Conservation (phyloP, 2,113 vertebrate genomes). For the Oncorhynchus tshawytscha region DNA sequence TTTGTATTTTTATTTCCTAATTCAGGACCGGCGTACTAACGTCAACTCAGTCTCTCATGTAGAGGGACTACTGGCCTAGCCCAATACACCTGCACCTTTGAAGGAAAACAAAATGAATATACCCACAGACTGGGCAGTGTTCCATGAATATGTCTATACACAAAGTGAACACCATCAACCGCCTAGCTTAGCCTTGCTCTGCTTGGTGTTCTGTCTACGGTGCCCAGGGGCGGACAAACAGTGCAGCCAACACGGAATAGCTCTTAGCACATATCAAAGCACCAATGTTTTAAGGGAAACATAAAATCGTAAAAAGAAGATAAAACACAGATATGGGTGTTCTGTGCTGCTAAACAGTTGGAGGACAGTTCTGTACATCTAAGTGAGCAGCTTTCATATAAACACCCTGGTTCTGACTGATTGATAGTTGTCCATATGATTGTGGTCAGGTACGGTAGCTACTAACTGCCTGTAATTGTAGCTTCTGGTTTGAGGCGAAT, state of each 20-base stretch:
- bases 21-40: slow-evolving; percentile 62
- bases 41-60: slow-evolving; percentile 45
- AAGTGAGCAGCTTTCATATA: slow-evolving; percentile 12
- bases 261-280: slow-evolving; percentile 23
- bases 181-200: background rate
- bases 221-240: slow-evolving; percentile 17
- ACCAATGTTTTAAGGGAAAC: slow-evolving; percentile 19
- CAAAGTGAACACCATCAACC: slow-evolving; percentile 14
- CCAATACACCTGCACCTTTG: background rate
- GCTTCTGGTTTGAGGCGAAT: slow-evolving; percentile 24
- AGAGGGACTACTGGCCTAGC: background rate
- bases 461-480: slow-evolving; percentile 30
- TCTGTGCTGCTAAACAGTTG: background rate
- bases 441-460: slow-evolving; percentile 40
- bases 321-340: background rate
- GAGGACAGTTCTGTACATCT: slow-evolving; percentile 14
- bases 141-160: slow-evolving; percentile 13
- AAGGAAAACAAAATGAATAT: background rate
- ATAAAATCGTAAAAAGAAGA: background rate
- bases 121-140: slow-evolving; percentile 16
- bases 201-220: slow-evolving; percentile 10
- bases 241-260: slow-evolving; percentile 7
- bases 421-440: slow-evolving; percentile 25
- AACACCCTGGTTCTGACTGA: slow-evolving; percentile 8
- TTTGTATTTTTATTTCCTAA: slow-evolving; percentile 51